phyloP scores from a whole-genome alignment of 1,140 invertebrate species.

The Caerostris darwini region DNA sequence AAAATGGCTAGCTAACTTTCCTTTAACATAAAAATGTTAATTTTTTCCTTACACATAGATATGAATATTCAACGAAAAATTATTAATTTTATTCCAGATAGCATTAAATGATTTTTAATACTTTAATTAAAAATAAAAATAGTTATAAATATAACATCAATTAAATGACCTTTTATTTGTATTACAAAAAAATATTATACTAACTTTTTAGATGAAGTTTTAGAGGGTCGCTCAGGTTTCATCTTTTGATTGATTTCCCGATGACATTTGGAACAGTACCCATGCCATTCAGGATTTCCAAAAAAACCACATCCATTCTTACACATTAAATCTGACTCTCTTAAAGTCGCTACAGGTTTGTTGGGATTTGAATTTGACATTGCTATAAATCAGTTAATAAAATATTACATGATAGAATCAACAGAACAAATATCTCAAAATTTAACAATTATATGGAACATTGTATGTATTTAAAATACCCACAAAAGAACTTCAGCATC shows the following conservation, averaged over 20 bases:
- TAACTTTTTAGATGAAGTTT: slow-evolving; percentile 65
- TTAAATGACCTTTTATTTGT: background rate
- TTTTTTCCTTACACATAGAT: background rate
- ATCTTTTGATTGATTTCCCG: slow-evolving; percentile 80
- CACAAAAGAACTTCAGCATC: background rate
- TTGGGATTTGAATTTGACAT: slow-evolving; percentile 23
- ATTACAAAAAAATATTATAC: background rate
- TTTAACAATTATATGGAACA: no score
- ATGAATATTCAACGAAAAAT: background rate
- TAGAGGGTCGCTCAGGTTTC: slow-evolving; percentile 21
- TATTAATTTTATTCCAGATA: no score
- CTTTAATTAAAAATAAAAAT: background rate
- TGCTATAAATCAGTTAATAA: no score
- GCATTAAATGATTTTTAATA: no score
- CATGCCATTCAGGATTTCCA: slow-evolving; percentile 97
- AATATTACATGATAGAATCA: no score
- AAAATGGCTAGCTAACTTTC: no score
- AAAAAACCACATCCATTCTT: slow-evolving; percentile 97
- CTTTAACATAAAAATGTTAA: no score
- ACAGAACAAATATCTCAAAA: no score
- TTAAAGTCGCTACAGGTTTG: slow-evolving; percentile 15
- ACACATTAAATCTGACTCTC: slow-evolving; percentile 87
- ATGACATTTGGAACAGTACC: slow-evolving; percentile 96
- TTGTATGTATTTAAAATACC: no score
- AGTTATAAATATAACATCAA: background rate